Evolutionary conservation across 2,113 vertebrate species (phyloP).

Genomic region (Kobus ellipsiprymnus): DNA sequence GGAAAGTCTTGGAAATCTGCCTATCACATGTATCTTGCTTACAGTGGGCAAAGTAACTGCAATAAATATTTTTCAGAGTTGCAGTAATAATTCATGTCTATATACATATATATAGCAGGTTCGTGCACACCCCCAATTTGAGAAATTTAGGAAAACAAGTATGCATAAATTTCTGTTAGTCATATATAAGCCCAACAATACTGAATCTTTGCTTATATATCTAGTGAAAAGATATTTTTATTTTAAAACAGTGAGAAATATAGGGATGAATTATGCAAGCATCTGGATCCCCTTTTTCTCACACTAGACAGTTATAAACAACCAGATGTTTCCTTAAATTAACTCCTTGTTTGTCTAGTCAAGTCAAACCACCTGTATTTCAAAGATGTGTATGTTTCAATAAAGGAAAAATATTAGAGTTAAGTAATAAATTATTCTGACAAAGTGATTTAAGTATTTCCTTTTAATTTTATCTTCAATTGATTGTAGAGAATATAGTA

Average conservation of each 20-base stretch:
- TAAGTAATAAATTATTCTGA: background rate
- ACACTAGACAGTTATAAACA: background rate
- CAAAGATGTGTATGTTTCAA: background rate
- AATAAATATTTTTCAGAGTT: background rate
- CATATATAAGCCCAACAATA: background rate
- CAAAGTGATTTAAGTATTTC: background rate
- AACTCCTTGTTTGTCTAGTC: constrained; percentile 32
- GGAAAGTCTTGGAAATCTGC: background rate
- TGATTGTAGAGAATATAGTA: background rate
- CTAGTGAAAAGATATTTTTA: constrained; percentile 1
- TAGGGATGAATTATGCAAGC: background rate
- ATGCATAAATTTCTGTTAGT: background rate
- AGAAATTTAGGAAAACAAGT: background rate
- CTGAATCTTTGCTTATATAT: background rate
- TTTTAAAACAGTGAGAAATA: background rate
- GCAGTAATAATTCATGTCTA: background rate
- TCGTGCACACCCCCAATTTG: background rate
- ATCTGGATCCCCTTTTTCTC: background rate
- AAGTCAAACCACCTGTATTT: background rate
- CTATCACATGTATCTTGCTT: background rate
- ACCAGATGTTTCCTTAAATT: constrained; percentile 45
- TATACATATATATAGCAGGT: background rate
- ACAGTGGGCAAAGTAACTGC: background rate
- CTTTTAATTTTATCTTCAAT: background rate
- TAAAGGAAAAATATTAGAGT: background rate